Percentiles rank a stretch among this genome's conserved stretches.
phyloP scores from a whole-genome alignment of 2,797 vertebrate genomes.

The Distichodus sexfasciatus region DNA sequence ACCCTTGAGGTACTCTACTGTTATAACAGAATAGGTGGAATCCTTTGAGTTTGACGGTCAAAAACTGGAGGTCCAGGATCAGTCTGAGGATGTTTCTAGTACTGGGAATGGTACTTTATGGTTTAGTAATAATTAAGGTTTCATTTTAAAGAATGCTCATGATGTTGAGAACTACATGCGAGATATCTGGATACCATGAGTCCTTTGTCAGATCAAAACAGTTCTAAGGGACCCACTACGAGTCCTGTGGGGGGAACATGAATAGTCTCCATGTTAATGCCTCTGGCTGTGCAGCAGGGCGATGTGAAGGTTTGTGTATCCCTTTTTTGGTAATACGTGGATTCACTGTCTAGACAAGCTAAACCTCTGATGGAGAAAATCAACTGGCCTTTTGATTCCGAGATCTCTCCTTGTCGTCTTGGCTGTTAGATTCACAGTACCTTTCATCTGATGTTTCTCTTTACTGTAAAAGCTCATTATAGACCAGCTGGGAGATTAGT shows the following conservation, averaged over 20 bases:
- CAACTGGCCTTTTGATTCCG: conserved; percentile 22
- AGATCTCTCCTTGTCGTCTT: conserved; percentile 18
- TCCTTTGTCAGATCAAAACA: no score
- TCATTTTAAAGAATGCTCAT: no score
- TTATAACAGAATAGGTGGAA: background rate
- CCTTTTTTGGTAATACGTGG: conserved; percentile 37
- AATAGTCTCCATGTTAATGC: no score
- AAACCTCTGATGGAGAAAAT: conserved; percentile 18
- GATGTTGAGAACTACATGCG: no score
- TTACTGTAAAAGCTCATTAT: conserved; percentile 58
- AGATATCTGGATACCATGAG: no score
- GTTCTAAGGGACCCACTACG: no score
- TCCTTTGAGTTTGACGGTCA: background rate
- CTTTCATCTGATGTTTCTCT: conserved; percentile 57
- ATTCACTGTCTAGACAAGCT: conserved; percentile 38
- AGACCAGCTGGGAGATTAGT: conserved; percentile 58
- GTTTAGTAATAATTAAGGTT: no score
- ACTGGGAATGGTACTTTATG: no score
- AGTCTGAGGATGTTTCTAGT: no score
- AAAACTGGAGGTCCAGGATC: no score
- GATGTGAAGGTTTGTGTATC: conserved; percentile 8
- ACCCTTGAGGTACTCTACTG: background rate
- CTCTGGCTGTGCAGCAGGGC: no score
- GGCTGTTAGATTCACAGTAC: background rate
- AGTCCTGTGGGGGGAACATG: no score